These are phyloP conservation scores for Gadus chalcogrammus DNA, from an alignment of 2,113 vertebrate genomes.

Conservation along the genomic window DNA sequence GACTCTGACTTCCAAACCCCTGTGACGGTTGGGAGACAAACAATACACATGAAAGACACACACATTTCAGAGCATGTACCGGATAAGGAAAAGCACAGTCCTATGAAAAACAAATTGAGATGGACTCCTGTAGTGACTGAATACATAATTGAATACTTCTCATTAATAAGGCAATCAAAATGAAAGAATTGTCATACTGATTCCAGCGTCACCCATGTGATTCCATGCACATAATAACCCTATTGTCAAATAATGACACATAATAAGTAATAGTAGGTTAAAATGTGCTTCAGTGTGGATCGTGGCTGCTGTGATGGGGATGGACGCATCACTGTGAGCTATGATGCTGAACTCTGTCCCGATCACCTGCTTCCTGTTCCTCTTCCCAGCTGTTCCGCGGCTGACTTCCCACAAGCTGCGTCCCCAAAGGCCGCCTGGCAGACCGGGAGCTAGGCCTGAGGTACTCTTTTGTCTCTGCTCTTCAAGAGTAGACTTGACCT, in stretches of 20 bases:
- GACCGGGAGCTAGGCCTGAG: slow-evolving; percentile 68
- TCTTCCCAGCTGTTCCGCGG: slow-evolving; percentile 17
- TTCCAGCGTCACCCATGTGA: too few relatives aligned
- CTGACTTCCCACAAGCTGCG: slow-evolving; percentile 6
- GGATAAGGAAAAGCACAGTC: too few relatives aligned
- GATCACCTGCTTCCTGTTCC: neutral
- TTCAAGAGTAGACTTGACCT: slow-evolving; percentile 81
- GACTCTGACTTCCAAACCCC: too few relatives aligned
- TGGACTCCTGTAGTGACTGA: too few relatives aligned
- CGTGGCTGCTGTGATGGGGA: neutral
- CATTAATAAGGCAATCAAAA: neutral
- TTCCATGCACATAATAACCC: too few relatives aligned
- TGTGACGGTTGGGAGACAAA: too few relatives aligned
- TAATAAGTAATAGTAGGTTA: too few relatives aligned
- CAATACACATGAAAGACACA: too few relatives aligned
- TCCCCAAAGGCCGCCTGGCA: slow-evolving; percentile 57
- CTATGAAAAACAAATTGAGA: too few relatives aligned
- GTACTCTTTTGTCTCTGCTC: slow-evolving; percentile 60
- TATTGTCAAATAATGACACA: too few relatives aligned
- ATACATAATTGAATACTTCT: too few relatives aligned
- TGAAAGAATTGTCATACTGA: neutral
- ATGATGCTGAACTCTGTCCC: neutral
- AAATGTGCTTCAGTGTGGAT: neutral
- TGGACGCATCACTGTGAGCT: neutral
- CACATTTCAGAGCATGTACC: too few relatives aligned